A percentile compares a stretch with the other conserved stretches of the same genome.
These are phyloP conservation scores for Luperina nickerlii DNA, from an alignment of 2,888 invertebrate genomes.

Conservation along the genomic window DNA sequence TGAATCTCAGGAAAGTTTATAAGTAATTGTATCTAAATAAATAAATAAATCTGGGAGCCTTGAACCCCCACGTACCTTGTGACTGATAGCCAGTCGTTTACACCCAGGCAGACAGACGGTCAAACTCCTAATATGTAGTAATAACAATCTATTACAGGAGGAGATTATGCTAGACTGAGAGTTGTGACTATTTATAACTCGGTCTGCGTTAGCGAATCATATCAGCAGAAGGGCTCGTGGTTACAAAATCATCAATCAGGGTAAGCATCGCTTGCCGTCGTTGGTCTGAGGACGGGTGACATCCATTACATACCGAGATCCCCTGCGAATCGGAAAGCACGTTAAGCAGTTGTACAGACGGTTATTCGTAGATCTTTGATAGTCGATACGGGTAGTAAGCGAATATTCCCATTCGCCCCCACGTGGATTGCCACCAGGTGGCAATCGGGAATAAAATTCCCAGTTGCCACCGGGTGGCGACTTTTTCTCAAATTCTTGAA, in stretches of 20 bases:
- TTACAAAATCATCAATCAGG: too few species aligned
- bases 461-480: too few species aligned
- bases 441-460: too few species aligned
- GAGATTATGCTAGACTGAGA: conserved; percentile 10
- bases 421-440: too few species aligned
- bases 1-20: background rate
- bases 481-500: too few species aligned
- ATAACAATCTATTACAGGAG: conserved; percentile 35
- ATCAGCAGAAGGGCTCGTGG: background rate
- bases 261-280: background rate
- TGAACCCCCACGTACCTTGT: conserved; percentile 22
- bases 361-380: background rate
- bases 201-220: background rate
- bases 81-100: conserved; percentile 19
- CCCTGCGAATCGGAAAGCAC: background rate
- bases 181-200: conserved; percentile 21
- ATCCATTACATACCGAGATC: background rate
- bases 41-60: background rate
- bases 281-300: background rate
- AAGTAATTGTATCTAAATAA: background rate
- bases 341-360: background rate
- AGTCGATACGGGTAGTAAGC: background rate
- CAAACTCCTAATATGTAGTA: conserved; percentile 34
- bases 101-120: conserved; percentile 46
- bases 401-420: too few species aligned